phyloP scores from a whole-genome alignment of 2,888 invertebrate species.

The Drosophila paranaensis region DNA sequence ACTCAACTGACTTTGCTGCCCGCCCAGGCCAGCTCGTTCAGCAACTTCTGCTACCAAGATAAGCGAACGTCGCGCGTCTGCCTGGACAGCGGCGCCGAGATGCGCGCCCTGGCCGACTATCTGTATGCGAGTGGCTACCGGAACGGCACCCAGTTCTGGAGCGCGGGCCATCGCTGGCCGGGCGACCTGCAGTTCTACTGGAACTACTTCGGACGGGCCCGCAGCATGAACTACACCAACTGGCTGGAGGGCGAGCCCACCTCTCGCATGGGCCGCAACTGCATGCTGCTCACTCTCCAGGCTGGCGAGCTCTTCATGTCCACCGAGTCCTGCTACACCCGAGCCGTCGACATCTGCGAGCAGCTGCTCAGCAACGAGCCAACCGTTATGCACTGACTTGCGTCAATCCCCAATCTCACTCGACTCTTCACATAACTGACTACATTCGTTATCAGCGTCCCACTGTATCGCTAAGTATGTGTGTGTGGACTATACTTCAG shows the following conservation, averaged over 20 bases:
- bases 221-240: conserved; percentile 64
- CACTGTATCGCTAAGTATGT: no score
- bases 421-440: no score
- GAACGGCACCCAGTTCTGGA: conserved; percentile 68
- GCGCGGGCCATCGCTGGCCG: conserved; percentile 74
- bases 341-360: conserved; percentile 66
- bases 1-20: background rate
- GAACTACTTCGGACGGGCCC: conserved; percentile 72
- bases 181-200: conserved; percentile 65
- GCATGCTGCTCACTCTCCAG: conserved; percentile 59
- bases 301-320: conserved; percentile 57
- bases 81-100: conserved; percentile 62
- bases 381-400: conserved; percentile 56
- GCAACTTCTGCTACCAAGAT: conserved; percentile 67
- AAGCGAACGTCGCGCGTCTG: conserved; percentile 72
- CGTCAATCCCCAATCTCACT: no score
- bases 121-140: conserved; percentile 54
- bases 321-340: conserved; percentile 60
- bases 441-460: no score
- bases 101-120: conserved; percentile 63
- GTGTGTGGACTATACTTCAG: no score
- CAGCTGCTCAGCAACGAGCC: conserved; percentile 57
- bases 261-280: conserved; percentile 59
- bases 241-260: conserved; percentile 61
- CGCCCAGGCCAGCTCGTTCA: conserved; percentile 60